Evolutionary conservation across 2,113 vertebrate species (phyloP).

Genomic region (Ceuthmochares aereus): DNA sequence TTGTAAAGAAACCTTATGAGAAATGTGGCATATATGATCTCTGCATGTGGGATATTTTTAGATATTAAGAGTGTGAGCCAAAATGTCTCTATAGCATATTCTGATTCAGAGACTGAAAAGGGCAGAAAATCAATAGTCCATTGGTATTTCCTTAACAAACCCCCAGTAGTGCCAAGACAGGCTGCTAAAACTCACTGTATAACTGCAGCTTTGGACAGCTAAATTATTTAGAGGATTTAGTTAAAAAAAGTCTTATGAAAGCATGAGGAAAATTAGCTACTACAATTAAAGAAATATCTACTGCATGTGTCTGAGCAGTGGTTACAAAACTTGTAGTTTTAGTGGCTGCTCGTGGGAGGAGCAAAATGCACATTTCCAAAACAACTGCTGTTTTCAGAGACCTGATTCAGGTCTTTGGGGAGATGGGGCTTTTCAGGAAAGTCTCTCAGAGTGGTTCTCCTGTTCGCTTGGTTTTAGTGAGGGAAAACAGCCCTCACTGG

Average conservation of each 20-base stretch:
- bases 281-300: not conserved
- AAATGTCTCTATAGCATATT: not conserved
- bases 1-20: not conserved
- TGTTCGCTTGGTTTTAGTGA: not conserved
- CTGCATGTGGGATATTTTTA: not conserved
- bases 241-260: not conserved
- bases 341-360: not conserved
- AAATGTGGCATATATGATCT: not conserved
- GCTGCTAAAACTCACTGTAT: not conserved
- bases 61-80: not conserved
- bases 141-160: not conserved
- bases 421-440: slow-evolving; percentile 20
- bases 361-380: not conserved
- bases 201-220: not conserved
- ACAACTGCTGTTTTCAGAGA: not conserved
- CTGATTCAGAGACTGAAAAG: not conserved
- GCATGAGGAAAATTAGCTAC: not conserved
- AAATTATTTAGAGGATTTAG: not conserved
- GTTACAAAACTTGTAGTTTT: not conserved
- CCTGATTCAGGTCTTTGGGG: not conserved
- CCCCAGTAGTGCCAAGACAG: not conserved
- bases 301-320: not conserved
- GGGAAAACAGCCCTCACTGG: not conserved
- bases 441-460: not conserved
- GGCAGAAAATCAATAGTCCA: not conserved